Evolutionary conservation across 2,888 invertebrate genomes (phyloP).

Genomic region (Standfussiana lucernea): DNA sequence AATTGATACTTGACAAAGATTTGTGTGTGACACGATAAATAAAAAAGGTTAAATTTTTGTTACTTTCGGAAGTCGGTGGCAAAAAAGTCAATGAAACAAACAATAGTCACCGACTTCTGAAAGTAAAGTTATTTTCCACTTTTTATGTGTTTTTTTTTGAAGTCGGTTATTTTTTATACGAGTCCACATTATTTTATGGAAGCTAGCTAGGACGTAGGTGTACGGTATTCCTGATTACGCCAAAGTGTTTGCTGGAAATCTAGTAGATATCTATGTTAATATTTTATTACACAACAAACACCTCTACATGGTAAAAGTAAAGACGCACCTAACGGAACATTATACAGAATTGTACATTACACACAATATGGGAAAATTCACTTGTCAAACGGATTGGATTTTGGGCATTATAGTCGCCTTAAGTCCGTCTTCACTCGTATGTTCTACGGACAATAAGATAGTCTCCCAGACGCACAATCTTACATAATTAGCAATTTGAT

Average conservation of each 20-base stretch:
- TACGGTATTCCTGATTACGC: background rate
- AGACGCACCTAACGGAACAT: background rate
- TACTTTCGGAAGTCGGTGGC: no score
- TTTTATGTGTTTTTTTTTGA: no score
- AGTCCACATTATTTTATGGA: background rate
- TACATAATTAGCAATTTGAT: slow-evolving; percentile 53
- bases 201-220: background rate
- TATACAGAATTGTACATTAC: background rate
- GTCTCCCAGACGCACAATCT: slow-evolving; percentile 7
- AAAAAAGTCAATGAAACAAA: no score
- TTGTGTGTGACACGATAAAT: no score
- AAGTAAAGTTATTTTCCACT: no score
- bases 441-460: background rate
- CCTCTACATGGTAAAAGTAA: slow-evolving; percentile 17
- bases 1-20: no score
- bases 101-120: no score
- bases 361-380: slow-evolving; percentile 4
- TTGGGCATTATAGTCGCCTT: no score
- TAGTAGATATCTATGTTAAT: background rate
- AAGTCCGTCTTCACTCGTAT: background rate
- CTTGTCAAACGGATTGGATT: slow-evolving; percentile 2
- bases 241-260: background rate
- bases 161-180: no score
- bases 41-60: no score
- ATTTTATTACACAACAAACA: slow-evolving; percentile 23